These are phyloP conservation scores for Phrynocephalus versicolor DNA, from an alignment of 2,113 vertebrate species.

Conservation along the genomic window DNA sequence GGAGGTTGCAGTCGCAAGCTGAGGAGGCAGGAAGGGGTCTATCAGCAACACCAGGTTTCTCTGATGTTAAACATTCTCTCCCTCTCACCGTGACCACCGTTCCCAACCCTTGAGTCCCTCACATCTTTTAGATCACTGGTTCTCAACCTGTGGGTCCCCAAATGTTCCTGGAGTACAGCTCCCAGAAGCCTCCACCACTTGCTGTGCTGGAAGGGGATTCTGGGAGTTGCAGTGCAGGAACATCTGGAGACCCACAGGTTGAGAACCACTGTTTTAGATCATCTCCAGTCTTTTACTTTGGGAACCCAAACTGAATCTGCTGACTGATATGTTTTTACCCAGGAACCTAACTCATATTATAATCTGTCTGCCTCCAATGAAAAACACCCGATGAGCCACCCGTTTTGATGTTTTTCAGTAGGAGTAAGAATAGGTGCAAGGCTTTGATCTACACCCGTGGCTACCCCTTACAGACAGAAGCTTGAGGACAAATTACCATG, in stretches of 20 bases:
- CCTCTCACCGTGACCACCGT: neutral
- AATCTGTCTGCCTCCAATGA: neutral
- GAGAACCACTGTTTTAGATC: too few relatives aligned
- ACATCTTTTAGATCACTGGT: neutral
- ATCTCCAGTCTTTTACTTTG: too few relatives aligned
- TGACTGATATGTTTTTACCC: neutral
- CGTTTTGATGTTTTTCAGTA: neutral
- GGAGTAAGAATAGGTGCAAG: neutral
- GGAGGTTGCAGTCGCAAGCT: constrained; percentile 89
- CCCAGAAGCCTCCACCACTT: too few relatives aligned
- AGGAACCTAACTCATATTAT: neutral
- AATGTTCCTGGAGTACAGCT: too few relatives aligned
- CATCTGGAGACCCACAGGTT: too few relatives aligned
- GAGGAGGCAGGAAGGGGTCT: neutral
- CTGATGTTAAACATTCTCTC: neutral
- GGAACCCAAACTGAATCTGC: neutral
- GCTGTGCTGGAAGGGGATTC: too few relatives aligned
- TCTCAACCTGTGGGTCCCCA: too few relatives aligned
- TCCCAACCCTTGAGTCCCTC: too few relatives aligned
- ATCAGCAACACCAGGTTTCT: neutral
- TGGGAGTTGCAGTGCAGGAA: too few relatives aligned
- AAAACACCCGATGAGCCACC: neutral
- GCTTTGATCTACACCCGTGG: neutral
- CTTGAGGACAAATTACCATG: too few relatives aligned
- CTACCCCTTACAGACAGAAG: neutral